These are phyloP conservation scores for Jaculus jaculus DNA, from an alignment of 2,113 vertebrate genomes.

Conservation along the genomic window DNA sequence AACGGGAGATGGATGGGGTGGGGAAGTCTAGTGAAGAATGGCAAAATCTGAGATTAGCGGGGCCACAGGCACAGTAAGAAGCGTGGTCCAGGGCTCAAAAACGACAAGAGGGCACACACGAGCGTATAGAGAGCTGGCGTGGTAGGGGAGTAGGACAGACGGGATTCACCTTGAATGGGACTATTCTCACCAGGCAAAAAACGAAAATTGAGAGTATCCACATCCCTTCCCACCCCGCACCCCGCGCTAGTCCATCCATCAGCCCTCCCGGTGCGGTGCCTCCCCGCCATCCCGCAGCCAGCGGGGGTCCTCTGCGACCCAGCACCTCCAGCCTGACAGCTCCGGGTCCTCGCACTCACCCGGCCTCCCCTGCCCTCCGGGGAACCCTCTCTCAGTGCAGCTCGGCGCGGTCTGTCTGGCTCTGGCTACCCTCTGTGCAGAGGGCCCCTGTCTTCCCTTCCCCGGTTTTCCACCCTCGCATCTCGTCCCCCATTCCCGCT, in stretches of 20 bases:
- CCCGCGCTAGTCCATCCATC: conserved; percentile 53
- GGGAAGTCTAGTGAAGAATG: conserved; percentile 16
- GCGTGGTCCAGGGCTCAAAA: conserved; percentile 31
- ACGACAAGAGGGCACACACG: not conserved
- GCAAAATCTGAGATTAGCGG: conserved; percentile 36
- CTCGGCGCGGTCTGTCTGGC: conserved; percentile 65
- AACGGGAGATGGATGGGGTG: conserved; percentile 19
- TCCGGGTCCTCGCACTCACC: conserved; percentile 54
- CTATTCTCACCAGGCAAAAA: conserved; percentile 50
- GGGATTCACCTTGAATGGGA: conserved; percentile 46
- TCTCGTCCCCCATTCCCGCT: not conserved
- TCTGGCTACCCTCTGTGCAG: conserved; percentile 47
- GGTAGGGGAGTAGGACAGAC: not conserved
- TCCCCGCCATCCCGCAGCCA: conserved; percentile 13
- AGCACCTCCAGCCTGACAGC: conserved; percentile 49
- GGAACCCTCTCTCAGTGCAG: conserved; percentile 41
- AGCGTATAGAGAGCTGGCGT: not conserved
- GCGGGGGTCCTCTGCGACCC: conserved; percentile 34
- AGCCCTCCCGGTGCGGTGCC: conserved; percentile 33
- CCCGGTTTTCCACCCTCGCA: conserved; percentile 26
- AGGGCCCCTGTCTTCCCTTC: conserved; percentile 46
- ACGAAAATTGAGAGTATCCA: conserved; percentile 46
- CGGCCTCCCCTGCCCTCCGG: conserved; percentile 65
- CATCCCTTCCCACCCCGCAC: not conserved
- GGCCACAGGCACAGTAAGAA: not conserved